Base-by-base conservation (phyloP, 2,888 invertebrate species). In the Agrotis puta region DNA sequence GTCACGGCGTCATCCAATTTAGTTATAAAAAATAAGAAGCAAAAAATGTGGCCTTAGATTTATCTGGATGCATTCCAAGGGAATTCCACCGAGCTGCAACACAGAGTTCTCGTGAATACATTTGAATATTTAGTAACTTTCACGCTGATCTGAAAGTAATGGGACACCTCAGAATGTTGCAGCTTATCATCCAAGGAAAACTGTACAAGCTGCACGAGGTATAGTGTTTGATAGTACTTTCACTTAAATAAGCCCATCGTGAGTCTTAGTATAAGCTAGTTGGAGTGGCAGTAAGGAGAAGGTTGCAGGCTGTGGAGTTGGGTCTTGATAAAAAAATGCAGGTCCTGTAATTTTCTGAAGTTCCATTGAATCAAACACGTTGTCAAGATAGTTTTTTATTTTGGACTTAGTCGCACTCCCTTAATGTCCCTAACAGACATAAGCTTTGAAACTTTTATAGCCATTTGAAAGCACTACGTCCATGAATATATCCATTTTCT, bases 381-480 rank as follows among this genome's bases (percentile, higher is more conserved):
- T 33, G 27, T 53, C 61, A 68, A 24, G 24, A 59, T 27, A 64
- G 50, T 57, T 70, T 47, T 65, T 50, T 64, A 64, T 79, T n/a
- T 43, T 20, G 51, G 56, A 22, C 64, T 53, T 33, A 50, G 67
- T 50, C 27, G 43, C 45, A 70, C 62, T 51, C 59, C 53, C 70
- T 72, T 75, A 80, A 82, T 73, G 72, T 70, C 66, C 39, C 43
- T n/a, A 62, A 68, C 73, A 84, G 79, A 65, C 64, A 64, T 45
- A 58, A 63, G 56, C 76, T 75, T 83, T 67, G 65, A 79, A 76
- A 82, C 50, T 69, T 83, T 79, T 77, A 83, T 71, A 66, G 69
- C 66, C 56, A 33, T 73, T 76, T 73, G 53, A 81, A 73, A 83
- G 76, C 59, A 70, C 68, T 47, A 78, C 61, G 63, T 70, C 48